Base-by-base conservation (phyloP, 2,797 vertebrate species). In the Parauchenoglanis ngamensis region DNA sequence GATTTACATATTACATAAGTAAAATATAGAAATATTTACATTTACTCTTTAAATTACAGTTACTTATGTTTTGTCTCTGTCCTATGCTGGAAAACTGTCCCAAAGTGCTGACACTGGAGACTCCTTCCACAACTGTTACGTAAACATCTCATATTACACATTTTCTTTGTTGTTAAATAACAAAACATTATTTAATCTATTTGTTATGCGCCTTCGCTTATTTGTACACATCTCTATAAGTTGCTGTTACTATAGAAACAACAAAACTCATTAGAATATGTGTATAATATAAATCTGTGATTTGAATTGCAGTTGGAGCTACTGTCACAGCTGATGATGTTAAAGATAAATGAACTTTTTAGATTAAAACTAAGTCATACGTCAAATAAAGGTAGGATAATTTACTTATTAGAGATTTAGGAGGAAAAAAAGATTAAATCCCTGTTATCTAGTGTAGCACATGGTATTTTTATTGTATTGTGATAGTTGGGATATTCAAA, bases 341-440 rank as follows among this genome's bases (percentile, higher is more conserved):
- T 57, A 35, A 21, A 54, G 12, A 2, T 8, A n/a, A 77, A 77
- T 21, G 28, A 57, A 17, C 28, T 57, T 28, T 19, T 5, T 35
- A 35, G 28, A 78, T 23, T 57, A 23, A 21, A 78, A 31, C 15
- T 12, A 57, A 57, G 23, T 57, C 28, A 56, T 56, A 28, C 21
- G 49, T 3, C n/a, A 56, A 77, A 56, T 77, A 17, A 78, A 21
- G 7, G 75, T 1, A 7, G 28, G 44, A 13, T 3, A 10, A 56
- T 25, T 77, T 11, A 31, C 52, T 78, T 57, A 19, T 56, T 28
- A 10, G 49, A 28, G 7, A 11, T 35, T 25, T 25, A 13, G 54
- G 21, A 2, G 49, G 54, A 11, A 10, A 88, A 2, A 87, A 81
- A 86, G 88, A 89, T 85, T 87, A 88, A 91, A 92, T 56, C 40